A percentile compares a stretch with the other conserved stretches of the same genome.
phyloP scores from a whole-genome alignment of 2,113 vertebrate genomes.

The Corythoichthys haematopterus region DNA sequence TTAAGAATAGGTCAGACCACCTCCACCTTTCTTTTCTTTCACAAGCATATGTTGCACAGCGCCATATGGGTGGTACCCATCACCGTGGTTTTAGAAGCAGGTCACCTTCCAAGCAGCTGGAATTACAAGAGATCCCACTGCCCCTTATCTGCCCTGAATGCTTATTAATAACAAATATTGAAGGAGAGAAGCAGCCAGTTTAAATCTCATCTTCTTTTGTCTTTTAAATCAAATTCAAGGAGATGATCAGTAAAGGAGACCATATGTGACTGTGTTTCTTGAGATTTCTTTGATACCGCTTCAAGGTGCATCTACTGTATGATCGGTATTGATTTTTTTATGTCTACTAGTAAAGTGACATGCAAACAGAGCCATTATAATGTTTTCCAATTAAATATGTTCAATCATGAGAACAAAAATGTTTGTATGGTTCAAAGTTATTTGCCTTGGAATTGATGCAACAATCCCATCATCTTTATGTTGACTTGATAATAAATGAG shows the following conservation, averaged over 20 bases:
- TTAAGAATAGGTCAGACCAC: conserved; percentile 39
- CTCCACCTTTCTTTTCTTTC: conserved; percentile 45
- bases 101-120: conserved; percentile 55
- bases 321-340: conserved; percentile 39
- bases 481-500: background rate
- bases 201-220: conserved; percentile 6
- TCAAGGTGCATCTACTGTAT: conserved; percentile 19
- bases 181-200: conserved; percentile 30
- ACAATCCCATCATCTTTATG: conserved; percentile 4
- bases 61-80: conserved; percentile 54
- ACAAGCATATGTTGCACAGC: conserved; percentile 51
- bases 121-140: conserved; percentile 12
- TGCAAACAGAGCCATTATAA: conserved; percentile 30
- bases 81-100: conserved; percentile 41
- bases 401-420: conserved; percentile 19
- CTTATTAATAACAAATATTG: conserved; percentile 20
- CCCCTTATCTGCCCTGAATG: conserved; percentile 20
- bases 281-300: conserved; percentile 34
- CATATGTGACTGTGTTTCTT: conserved; percentile 37
- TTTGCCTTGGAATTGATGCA: conserved; percentile 9
- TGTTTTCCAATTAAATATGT: conserved; percentile 24
- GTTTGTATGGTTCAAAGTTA: conserved; percentile 17
- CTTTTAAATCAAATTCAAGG: conserved; percentile 21
- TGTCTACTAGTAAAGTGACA: conserved; percentile 22
- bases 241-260: conserved; percentile 33